Conservation (phyloP, 2,113 vertebrate genomes). For the Myotis lucifugus region DNA sequence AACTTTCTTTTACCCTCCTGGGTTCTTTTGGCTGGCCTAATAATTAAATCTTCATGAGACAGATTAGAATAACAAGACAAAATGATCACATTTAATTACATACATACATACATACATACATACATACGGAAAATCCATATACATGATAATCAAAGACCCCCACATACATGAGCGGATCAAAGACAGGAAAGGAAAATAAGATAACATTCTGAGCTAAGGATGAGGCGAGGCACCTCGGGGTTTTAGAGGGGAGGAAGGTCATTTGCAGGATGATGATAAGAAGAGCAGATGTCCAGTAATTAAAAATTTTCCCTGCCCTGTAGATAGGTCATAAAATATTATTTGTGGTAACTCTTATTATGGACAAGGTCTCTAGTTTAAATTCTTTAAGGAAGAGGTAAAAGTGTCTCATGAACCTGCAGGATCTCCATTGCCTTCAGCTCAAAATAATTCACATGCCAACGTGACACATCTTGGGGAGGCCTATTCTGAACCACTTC, state of each 20-base stretch:
- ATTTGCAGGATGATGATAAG: background rate
- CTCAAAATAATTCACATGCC: background rate
- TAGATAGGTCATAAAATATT: background rate
- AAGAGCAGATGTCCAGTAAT: background rate
- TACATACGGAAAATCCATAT: background rate
- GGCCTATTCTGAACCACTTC: background rate
- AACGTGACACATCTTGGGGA: background rate
- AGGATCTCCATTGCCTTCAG: background rate
- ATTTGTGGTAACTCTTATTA: background rate
- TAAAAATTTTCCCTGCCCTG: background rate
- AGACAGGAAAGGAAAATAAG: background rate
- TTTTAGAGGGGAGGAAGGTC: background rate
- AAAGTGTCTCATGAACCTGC: background rate
- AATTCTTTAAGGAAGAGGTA: background rate
- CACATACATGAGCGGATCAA: background rate
- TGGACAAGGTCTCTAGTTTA: background rate
- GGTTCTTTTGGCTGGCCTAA: background rate
- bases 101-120: background rate
- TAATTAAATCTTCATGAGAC: background rate
- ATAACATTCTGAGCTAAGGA: background rate
- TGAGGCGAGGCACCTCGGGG: background rate
- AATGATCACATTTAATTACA: background rate
- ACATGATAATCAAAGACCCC: background rate
- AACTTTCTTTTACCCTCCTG: background rate
- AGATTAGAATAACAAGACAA: background rate